These are phyloP conservation scores for Isaurus tuberculatus DNA, from an alignment of 92 coral and sea anemone genomes.

Conservation along the genomic window DNA sequence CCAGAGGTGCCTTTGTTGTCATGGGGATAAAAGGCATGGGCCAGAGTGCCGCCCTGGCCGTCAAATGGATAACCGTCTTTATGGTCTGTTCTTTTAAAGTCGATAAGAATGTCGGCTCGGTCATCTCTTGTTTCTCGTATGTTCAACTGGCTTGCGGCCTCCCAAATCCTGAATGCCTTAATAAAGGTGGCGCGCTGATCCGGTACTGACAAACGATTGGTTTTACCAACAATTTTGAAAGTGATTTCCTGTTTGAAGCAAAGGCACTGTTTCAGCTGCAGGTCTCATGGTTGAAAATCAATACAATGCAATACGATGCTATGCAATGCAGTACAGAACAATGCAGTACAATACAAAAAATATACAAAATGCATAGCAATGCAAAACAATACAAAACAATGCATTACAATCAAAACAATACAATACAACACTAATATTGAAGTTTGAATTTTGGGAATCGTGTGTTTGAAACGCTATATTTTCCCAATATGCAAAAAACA, in stretches of 20 bases:
- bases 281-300: not conserved
- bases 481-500: too few species aligned
- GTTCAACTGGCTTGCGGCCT: constrained; percentile 40
- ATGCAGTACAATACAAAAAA: too few species aligned
- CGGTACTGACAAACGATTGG: not conserved
- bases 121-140: constrained; percentile 34
- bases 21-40: constrained; percentile 62
- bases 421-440: too few species aligned
- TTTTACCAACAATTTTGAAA: constrained; percentile 36
- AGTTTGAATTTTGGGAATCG: too few species aligned
- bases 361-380: too few species aligned
- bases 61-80: constrained; percentile 61
- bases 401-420: too few species aligned
- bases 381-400: too few species aligned
- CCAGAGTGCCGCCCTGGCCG: constrained; percentile 52
- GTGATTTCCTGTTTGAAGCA: constrained; percentile 39
- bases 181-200: constrained; percentile 37
- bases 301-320: too few species aligned
- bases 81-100: constrained; percentile 38
- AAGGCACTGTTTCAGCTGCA: not conserved
- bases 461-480: too few species aligned
- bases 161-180: constrained; percentile 59
- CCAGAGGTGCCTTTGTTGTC: constrained; percentile 64
- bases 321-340: too few species aligned
- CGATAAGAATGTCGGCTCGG: constrained; percentile 49